Percentiles rank a stretch among this genome's conserved stretches.
phyloP scores from a whole-genome alignment of 2,113 vertebrate genomes.

The Camelus dromedarius region DNA sequence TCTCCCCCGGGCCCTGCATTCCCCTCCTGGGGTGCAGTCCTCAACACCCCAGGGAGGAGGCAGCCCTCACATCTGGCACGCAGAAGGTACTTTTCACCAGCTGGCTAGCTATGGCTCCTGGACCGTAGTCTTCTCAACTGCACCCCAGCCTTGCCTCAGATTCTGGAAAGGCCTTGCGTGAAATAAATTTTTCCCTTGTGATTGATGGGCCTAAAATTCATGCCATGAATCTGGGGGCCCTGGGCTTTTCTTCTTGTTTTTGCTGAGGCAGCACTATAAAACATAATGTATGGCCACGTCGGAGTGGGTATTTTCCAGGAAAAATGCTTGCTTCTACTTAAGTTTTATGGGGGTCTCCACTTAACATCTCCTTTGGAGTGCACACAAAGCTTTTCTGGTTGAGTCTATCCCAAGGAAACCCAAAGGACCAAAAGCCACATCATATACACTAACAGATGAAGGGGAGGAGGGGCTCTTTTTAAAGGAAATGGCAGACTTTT shows the following conservation, averaged over 20 bases:
- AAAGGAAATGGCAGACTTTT: not conserved
- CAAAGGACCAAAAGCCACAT: not conserved
- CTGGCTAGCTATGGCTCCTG: conserved; percentile 52
- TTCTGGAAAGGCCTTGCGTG: not conserved
- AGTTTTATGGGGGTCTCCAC: not conserved
- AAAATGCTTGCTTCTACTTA: not conserved
- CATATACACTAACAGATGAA: not conserved
- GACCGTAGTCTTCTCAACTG: not conserved
- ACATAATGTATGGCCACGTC: not conserved
- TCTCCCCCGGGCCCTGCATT: accelerated
- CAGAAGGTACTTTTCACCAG: not conserved
- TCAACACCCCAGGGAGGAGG: not conserved
- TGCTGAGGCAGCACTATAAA: not conserved
- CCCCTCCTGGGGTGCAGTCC: not conserved
- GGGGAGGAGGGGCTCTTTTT: not conserved
- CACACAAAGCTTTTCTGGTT: not conserved
- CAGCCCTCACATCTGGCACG: conserved; percentile 13
- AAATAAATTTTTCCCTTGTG: conserved; percentile 42
- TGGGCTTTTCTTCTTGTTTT: not conserved
- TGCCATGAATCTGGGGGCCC: not conserved
- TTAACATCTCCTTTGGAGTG: conserved; percentile 56
- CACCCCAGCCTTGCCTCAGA: conserved; percentile 35
- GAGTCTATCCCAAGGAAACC: conserved; percentile 1
- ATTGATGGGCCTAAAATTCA: conserved; percentile 40
- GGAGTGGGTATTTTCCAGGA: conserved; percentile 29